Evolutionary conservation across 2,113 vertebrate species (phyloP), one percentile per base, ranked within the genome.

Genomic region (Alectura lathami): DNA sequence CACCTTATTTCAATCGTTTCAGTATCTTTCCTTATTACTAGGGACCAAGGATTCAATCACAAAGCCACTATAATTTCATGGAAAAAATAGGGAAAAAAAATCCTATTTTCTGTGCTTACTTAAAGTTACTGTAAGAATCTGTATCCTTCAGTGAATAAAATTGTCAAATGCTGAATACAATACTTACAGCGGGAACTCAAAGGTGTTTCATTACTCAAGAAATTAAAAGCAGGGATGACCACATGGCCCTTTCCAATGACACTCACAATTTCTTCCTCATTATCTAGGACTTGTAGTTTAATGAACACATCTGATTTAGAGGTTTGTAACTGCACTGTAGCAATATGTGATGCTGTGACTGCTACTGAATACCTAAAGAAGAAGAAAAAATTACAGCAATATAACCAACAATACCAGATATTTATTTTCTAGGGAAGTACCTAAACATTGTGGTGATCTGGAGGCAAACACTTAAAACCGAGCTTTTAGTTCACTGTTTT

Each of bases 251-350:
- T 98, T 50, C 99, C 99, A 6, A 63, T 94, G 57, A 95, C 86
- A 83, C 97, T 95, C 7, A 83, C 92, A 24, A 99, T 86, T 75
- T 97, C 95, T 63, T 97, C 97, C 53, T 98, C 98, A 10, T 98
- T 97, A 90, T 99, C 98, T 84, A 99, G 96, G 79, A 99, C 89
- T 85, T 98, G 98, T 27, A 99, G 91, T 75, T 97, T 98, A 94
- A 99, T 87, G 68, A 97, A 95, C 4, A 96, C 98, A 36, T 98
- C 97, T 27, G 96, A 84, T 64, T 98, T 98, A 76, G 98, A 99
- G 3, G 98, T 98, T 88, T 98, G 97, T 45, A 99, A 97, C 16
- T 99, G 98, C 86, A 99, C 68, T 2, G 99, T 99, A 82, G 96
- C 97, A 38, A 96, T 47, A 68, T 97, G 95, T 24, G 98, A 96